phyloP scores from a whole-genome alignment of 2,888 invertebrate species.

The Dichetophora obliterata region DNA sequence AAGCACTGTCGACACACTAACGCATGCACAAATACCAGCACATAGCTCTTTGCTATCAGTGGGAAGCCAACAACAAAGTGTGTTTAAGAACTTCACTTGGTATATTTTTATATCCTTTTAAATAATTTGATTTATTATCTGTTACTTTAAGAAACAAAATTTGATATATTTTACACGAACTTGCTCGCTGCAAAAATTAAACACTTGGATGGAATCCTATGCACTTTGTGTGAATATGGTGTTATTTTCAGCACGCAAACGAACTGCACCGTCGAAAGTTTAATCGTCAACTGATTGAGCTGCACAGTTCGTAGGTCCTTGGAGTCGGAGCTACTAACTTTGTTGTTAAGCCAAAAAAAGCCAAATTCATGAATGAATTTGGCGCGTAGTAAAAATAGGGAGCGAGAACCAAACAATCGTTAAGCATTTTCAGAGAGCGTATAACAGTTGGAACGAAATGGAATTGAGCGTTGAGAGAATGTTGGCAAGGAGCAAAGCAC shows the following conservation, averaged over 20 bases:
- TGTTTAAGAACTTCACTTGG: background rate
- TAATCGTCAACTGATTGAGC: conserved; percentile 42
- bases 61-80: background rate
- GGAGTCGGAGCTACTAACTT: background rate
- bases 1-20: background rate
- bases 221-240: background rate
- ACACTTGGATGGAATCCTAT: background rate
- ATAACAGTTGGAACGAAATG: conserved; percentile 20
- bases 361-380: conserved; percentile 43
- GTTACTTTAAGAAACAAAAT: background rate
- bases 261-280: conserved; percentile 43
- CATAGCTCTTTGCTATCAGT: background rate
- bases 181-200: background rate
- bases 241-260: background rate
- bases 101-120: background rate
- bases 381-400: conserved; percentile 30
- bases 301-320: background rate
- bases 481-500: background rate
- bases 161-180: background rate
- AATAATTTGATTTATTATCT: background rate
- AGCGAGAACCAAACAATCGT: background rate
- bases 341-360: conserved; percentile 22
- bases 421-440: background rate
- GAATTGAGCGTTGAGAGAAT: background rate
- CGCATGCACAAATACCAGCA: background rate